A percentile compares a stretch with the other conserved stretches of the same genome.
These are phyloP conservation scores for Struthidea cinerea DNA, from an alignment of 2,113 vertebrate genomes.

Conservation along the genomic window DNA sequence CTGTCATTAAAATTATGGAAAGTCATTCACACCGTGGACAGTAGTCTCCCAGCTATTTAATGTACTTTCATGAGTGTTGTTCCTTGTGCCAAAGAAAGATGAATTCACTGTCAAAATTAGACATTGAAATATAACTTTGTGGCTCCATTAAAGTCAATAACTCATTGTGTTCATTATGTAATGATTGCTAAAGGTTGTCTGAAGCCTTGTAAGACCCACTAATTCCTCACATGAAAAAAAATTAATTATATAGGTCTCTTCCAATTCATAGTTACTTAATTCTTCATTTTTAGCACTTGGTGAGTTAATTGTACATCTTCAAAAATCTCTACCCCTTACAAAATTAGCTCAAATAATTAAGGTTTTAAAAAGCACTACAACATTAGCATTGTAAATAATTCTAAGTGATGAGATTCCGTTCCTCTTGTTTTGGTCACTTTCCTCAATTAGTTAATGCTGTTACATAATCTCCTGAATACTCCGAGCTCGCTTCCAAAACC, in stretches of 20 bases:
- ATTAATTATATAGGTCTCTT: slow-evolving; percentile 27
- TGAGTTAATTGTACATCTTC: slow-evolving; percentile 47
- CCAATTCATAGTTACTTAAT: slow-evolving; percentile 48
- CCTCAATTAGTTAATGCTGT: not conserved
- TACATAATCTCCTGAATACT: not conserved
- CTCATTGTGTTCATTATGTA: slow-evolving; percentile 33
- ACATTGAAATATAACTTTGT: slow-evolving; percentile 7
- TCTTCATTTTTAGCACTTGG: slow-evolving; percentile 57
- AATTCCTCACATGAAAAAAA: slow-evolving; percentile 56
- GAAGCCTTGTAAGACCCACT: slow-evolving; percentile 6
- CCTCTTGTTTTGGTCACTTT: slow-evolving; percentile 13
- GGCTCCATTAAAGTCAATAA: slow-evolving; percentile 65
- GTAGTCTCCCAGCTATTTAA: not conserved
- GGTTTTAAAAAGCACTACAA: not conserved
- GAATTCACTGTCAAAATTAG: not conserved
- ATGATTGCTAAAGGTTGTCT: slow-evolving; percentile 38
- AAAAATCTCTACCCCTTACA: not conserved
- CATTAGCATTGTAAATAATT: not conserved
- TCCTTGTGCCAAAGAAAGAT: slow-evolving; percentile 2
- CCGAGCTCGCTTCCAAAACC: not conserved
- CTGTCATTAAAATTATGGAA: not conserved
- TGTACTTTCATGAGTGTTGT: not conserved
- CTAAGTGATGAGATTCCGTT: not conserved
- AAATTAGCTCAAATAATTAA: not conserved
- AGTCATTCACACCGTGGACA: not conserved